Conservation (phyloP, 2,888 invertebrate genomes). For the Lepidochrysops patricia region DNA sequence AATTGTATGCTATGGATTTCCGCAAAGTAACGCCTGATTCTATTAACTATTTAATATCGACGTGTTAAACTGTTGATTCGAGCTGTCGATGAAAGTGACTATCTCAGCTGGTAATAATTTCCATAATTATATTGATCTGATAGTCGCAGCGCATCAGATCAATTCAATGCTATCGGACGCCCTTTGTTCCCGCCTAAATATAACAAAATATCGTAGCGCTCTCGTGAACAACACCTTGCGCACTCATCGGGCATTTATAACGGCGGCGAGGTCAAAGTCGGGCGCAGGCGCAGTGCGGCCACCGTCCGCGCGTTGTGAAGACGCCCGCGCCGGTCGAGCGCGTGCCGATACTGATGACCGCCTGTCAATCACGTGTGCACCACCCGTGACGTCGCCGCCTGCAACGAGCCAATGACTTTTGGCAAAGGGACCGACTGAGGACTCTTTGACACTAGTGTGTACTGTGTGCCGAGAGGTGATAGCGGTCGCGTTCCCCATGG, state of each 20-base stretch:
- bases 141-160: not conserved
- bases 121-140: not conserved
- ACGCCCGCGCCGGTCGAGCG: conserved; percentile 36
- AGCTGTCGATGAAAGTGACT: not conserved
- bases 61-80: not conserved
- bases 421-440: conserved; percentile 59
- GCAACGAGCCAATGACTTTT: conserved; percentile 68
- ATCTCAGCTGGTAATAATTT: not conserved
- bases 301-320: conserved; percentile 62
- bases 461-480: conserved; percentile 50
- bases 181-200: conserved; percentile 53
- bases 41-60: no score
- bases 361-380: conserved; percentile 52
- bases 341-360: conserved; percentile 54
- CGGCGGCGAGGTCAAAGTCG: conserved; percentile 66
- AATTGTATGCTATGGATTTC: not conserved
- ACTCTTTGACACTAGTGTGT: conserved; percentile 46
- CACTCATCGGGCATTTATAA: conserved; percentile 68
- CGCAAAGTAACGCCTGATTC: no score
- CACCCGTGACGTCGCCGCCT: conserved; percentile 55
- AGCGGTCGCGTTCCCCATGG: conserved; percentile 66
- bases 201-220: conserved; percentile 52
- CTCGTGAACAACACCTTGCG: conserved; percentile 56
- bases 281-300: conserved; percentile 56
- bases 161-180: conserved; percentile 29